A percentile compares a stretch with the other conserved stretches of the same genome.
Evolutionary conservation across 2,888 invertebrate species (phyloP).

Genomic region (Chrysolina oricalcia): DNA sequence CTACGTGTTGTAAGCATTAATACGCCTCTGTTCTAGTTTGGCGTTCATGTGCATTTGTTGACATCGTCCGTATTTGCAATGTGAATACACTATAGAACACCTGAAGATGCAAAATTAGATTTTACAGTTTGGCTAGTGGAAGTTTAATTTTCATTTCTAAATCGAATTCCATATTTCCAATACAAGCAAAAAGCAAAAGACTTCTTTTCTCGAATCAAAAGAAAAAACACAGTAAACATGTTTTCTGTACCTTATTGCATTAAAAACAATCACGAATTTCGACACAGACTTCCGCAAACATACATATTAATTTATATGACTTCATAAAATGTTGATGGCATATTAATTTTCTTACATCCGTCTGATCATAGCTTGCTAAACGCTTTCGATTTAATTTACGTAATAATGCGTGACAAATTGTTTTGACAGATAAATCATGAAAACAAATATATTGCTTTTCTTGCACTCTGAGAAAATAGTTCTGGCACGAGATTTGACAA

Average conservation of each 20-base stretch:
- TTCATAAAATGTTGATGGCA: conserved; percentile 10
- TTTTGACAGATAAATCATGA: conserved; percentile 5
- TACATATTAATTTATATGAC: background rate
- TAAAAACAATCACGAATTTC: background rate
- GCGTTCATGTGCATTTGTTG: no score
- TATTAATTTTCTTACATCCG: conserved; percentile 8
- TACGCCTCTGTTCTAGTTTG: no score
- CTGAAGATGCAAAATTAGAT: no score
- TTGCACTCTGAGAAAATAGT: background rate
- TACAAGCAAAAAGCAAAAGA: no score
- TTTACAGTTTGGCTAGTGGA: no score
- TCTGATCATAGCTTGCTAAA: background rate
- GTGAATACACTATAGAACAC: no score
- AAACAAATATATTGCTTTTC: background rate
- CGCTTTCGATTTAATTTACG: background rate
- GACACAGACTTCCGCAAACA: background rate
- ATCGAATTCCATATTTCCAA: no score
- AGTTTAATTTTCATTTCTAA: no score
- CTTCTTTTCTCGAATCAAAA: background rate
- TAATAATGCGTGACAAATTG: conserved; percentile 14
- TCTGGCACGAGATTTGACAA: conserved; percentile 8
- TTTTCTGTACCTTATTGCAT: background rate
- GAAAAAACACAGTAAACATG: background rate
- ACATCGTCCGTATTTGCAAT: no score
- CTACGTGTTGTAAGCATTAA: no score